Evolutionary conservation across 2,888 invertebrate species (phyloP).

Genomic region (Gymnocheta viridis): DNA sequence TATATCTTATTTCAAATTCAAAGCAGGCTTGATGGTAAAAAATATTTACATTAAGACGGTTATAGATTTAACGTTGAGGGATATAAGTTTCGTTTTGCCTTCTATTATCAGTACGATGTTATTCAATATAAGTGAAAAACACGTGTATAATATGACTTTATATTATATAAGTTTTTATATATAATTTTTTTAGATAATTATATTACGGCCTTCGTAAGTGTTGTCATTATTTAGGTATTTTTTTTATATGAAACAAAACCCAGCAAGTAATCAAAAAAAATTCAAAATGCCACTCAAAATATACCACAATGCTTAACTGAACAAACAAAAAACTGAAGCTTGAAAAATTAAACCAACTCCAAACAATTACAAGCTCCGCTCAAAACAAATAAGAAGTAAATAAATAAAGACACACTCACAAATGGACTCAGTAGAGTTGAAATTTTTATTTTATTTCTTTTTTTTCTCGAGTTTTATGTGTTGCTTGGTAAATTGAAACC

Average conservation of each 20-base stretch:
- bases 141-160: no score
- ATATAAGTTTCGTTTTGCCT: no score
- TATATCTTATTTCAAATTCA: no score
- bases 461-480: constrained; percentile 7
- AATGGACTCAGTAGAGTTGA: constrained; percentile 4
- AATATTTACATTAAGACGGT: no score
- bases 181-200: not conserved
- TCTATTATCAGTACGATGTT: no score
- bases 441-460: constrained; percentile 40
- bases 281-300: constrained; percentile 37
- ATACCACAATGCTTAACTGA: constrained; percentile 19
- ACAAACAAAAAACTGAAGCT: constrained; percentile 21
- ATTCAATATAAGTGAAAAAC: no score
- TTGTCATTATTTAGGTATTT: constrained; percentile 15
- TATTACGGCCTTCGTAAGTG: not conserved
- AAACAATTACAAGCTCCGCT: constrained; percentile 53
- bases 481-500: constrained; percentile 71
- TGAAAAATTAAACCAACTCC: constrained; percentile 32
- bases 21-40: no score
- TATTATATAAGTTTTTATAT: not conserved
- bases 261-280: constrained; percentile 21
- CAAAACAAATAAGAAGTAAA: constrained; percentile 31
- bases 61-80: no score
- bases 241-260: constrained; percentile 16
- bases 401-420: constrained; percentile 15